Evolutionary conservation across 2,797 vertebrate species (phyloP).

Genomic region (Sebastolobus alascanus): DNA sequence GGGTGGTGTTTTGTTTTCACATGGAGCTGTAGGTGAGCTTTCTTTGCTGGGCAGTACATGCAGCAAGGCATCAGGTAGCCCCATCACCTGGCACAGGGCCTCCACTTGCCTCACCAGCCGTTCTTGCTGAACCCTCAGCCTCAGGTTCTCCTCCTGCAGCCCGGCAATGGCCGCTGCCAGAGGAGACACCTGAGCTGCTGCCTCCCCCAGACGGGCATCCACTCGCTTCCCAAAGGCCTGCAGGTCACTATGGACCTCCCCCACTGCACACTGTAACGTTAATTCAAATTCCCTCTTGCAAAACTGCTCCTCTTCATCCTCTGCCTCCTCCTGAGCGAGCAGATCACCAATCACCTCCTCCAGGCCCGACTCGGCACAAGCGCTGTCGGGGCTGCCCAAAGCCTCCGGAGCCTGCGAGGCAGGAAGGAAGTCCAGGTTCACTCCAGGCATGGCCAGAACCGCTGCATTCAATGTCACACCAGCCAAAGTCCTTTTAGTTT

Average conservation of each 20-base stretch:
- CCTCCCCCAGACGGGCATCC: constrained; percentile 83
- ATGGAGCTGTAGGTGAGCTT: constrained; percentile 12
- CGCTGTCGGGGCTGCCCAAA: constrained; percentile 62
- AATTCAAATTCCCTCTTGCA: constrained; percentile 71
- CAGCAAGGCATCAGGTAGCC: constrained; percentile 64
- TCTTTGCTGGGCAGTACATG: constrained; percentile 28
- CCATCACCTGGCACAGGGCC: constrained; percentile 79
- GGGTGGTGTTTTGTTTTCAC: constrained; percentile 26
- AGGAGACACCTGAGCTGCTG: constrained; percentile 71
- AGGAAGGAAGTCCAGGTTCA: constrained; percentile 78
- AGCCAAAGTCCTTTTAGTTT: constrained; percentile 1
- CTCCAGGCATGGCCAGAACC: constrained; percentile 80
- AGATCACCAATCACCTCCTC: constrained; percentile 78
- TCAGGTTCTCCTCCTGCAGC: constrained; percentile 88
- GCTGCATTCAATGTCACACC: constrained; percentile 3
- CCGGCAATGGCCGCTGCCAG: constrained; percentile 75
- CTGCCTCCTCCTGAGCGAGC: constrained; percentile 66
- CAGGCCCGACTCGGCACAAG: constrained; percentile 73
- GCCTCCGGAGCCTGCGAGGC: constrained; percentile 53
- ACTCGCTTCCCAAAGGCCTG: constrained; percentile 83
- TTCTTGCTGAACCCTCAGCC: constrained; percentile 87
- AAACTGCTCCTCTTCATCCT: constrained; percentile 65
- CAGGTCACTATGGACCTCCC: constrained; percentile 88
- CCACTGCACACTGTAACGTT: constrained; percentile 76
- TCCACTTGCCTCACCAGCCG: constrained; percentile 83